These are phyloP conservation scores for Marmota monax DNA, from an alignment of 2,113 vertebrate genomes.

Conservation along the genomic window DNA sequence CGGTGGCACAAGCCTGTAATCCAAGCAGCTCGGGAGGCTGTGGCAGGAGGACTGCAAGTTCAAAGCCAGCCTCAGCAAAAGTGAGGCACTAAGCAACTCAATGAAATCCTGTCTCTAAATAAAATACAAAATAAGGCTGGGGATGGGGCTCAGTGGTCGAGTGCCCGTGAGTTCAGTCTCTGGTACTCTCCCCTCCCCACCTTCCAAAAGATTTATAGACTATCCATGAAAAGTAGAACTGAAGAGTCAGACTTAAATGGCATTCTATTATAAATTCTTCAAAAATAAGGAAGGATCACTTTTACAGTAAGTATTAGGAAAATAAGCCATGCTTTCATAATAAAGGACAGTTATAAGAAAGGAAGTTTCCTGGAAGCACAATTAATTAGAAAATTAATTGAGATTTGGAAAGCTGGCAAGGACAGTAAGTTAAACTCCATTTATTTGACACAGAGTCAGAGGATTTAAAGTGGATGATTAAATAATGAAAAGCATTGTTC, in stretches of 20 bases:
- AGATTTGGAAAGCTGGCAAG: constrained; percentile 31
- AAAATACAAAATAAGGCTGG: no score
- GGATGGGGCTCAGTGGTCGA: no score
- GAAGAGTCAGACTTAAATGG: neutral
- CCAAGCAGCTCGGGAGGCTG: no score
- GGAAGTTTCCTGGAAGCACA: constrained; percentile 45
- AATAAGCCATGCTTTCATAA: constrained; percentile 6
- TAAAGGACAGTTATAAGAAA: neutral
- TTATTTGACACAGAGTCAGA: constrained; percentile 36
- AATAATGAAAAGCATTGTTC: neutral
- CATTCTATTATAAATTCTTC: neutral
- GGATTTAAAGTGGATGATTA: neutral
- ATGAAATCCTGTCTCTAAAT: no score
- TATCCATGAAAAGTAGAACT: neutral
- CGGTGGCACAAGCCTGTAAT: no score
- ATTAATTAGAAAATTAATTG: constrained; percentile 33
- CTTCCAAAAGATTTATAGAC: constrained; percentile 8
- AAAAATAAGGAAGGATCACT: neutral
- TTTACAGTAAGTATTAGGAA: constrained; percentile 27
- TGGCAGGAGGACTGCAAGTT: no score
- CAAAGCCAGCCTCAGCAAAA: no score
- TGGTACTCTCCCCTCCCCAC: no score
- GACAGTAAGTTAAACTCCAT: neutral
- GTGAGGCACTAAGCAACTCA: no score
- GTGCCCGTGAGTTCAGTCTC: no score